Conservation (phyloP, 2,113 vertebrate species). For the Sakesphorus luctuosus region DNA sequence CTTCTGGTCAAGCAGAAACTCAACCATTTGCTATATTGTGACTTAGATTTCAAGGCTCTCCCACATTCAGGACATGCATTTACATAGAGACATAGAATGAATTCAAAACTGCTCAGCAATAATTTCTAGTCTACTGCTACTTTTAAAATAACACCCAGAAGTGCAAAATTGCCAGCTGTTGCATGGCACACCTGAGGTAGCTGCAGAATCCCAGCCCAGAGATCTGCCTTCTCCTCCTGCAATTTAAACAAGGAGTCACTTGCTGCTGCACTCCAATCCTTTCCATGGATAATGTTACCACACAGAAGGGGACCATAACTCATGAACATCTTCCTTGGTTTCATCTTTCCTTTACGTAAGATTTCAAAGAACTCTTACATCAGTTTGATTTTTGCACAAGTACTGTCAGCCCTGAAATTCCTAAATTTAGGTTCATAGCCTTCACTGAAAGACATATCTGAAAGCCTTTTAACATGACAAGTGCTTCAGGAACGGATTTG, state of each 20-base stretch:
- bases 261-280: neutral
- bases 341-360: neutral
- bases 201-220: neutral
- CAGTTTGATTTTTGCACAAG: neutral
- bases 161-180: neutral
- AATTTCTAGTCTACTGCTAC: neutral
- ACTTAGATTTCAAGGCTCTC: neutral
- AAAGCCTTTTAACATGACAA: neutral
- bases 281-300: neutral
- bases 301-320: neutral
- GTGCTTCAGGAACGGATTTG: neutral
- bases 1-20: neutral
- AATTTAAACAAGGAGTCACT: neutral
- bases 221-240: neutral
- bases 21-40: neutral
- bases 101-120: neutral
- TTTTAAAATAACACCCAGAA: neutral
- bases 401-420: neutral
- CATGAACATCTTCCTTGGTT: neutral
- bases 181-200: fast-evolving
- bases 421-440: neutral
- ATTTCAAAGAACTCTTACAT: neutral
- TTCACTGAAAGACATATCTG: neutral
- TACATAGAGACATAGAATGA: neutral
- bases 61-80: neutral